These are phyloP conservation scores for Polydrusus tereticollis DNA, from an alignment of 2,888 invertebrate genomes.

Conservation along the genomic window DNA sequence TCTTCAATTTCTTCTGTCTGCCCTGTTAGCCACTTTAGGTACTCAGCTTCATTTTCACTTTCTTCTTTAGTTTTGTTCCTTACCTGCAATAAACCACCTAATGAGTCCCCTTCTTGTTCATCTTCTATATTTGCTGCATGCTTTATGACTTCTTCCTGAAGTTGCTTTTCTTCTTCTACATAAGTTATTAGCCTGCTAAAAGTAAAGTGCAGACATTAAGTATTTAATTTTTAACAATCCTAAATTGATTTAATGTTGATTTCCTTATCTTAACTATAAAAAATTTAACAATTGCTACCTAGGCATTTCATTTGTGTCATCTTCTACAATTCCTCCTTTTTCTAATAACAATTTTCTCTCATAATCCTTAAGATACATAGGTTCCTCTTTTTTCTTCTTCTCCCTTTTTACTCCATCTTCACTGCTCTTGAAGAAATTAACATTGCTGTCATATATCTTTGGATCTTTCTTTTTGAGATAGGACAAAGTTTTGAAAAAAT, in stretches of 20 bases:
- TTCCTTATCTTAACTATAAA: not conserved
- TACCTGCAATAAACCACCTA: conserved; percentile 71
- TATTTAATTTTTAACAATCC: too few relatives aligned
- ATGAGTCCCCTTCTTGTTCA: conserved; percentile 70
- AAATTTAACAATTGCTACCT: conserved; percentile 2
- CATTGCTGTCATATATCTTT: conserved; percentile 84
- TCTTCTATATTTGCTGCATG: conserved; percentile 54
- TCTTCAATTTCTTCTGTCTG: conserved; percentile 74
- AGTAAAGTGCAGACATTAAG: too few relatives aligned
- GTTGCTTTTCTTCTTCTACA: conserved; percentile 75
- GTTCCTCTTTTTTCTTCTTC: conserved; percentile 68
- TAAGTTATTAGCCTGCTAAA: conserved; percentile 68
- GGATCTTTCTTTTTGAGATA: conserved; percentile 91
- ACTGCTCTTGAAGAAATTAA: conserved; percentile 74
- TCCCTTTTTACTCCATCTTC: conserved; percentile 32
- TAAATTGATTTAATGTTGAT: too few relatives aligned
- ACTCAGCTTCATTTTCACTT: conserved; percentile 69
- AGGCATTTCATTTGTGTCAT: conserved; percentile 58
- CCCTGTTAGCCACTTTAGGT: conserved; percentile 86
- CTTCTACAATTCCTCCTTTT: conserved; percentile 72
- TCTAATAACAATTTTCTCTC: conserved; percentile 82
- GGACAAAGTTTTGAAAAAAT: conserved; percentile 89
- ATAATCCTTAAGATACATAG: conserved; percentile 82
- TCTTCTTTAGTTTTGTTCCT: conserved; percentile 69
- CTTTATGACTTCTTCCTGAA: conserved; percentile 76